Evolutionary conservation across 35 echinoderm and acorn worm species (phyloP).

Genomic region (Strongylocentrotus purpuratus): DNA sequence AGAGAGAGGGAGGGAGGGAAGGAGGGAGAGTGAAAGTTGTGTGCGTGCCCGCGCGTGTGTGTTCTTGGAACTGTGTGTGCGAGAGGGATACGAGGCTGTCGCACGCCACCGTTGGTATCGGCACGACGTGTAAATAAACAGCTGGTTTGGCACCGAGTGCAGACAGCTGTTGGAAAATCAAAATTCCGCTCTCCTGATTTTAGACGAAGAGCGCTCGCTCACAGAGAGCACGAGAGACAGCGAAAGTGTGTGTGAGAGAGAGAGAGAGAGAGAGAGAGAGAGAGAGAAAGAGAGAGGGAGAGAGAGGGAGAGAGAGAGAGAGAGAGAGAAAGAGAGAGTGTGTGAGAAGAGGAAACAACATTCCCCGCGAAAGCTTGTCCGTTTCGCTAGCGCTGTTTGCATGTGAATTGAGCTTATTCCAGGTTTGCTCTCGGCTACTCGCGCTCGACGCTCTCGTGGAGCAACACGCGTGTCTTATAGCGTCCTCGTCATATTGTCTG

Average conservation of each 20-base stretch:
- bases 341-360: neutral
- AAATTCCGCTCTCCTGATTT: neutral
- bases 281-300: neutral
- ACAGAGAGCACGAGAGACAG: neutral
- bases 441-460: neutral
- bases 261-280: neutral
- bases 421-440: too few relatives aligned
- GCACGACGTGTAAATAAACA: conserved; percentile 29
- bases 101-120: neutral
- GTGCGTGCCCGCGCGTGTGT: neutral
- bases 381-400: neutral
- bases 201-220: neutral
- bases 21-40: neutral
- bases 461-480: neutral
- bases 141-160: conserved; percentile 23
- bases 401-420: too few relatives aligned
- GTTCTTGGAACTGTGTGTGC: neutral
- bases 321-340: too few relatives aligned
- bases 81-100: neutral
- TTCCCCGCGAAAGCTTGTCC: neutral
- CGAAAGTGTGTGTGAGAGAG: neutral
- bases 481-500: neutral
- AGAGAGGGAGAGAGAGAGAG: too few relatives aligned
- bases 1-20: neutral
- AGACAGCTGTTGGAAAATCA: conserved; percentile 37